Percentiles rank a stretch among this genome's conserved stretches.
phyloP scores from a whole-genome alignment of 2,888 invertebrate genomes.

The Microctonus hyperodae region DNA sequence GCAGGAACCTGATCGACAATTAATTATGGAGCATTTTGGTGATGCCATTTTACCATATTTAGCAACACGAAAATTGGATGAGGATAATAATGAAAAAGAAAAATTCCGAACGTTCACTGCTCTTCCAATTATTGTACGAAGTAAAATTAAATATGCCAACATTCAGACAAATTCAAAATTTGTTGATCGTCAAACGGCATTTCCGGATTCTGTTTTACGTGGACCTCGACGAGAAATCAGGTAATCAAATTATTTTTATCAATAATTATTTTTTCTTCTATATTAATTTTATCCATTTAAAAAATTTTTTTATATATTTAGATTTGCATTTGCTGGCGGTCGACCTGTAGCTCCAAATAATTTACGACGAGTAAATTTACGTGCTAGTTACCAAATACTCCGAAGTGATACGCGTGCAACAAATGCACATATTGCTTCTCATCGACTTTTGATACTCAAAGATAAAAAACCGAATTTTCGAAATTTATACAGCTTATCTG shows the following conservation, averaged over 20 bases:
- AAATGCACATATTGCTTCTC: conserved; percentile 57
- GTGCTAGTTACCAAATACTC: conserved; percentile 60
- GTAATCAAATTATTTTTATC: conserved; percentile 39
- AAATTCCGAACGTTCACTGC: conserved; percentile 37
- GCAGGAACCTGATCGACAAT: conserved; percentile 47
- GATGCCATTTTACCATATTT: conserved; percentile 59
- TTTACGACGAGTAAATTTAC: conserved; percentile 55
- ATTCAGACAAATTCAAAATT: conserved; percentile 46
- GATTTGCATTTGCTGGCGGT: conserved; percentile 60
- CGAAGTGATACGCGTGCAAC: conserved; percentile 57
- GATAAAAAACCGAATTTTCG: conserved; percentile 51
- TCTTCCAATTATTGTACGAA: conserved; percentile 57
- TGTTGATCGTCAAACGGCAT: conserved; percentile 54
- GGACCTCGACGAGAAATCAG: conserved; percentile 59
- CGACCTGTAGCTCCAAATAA: conserved; percentile 58
- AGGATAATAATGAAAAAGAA: conserved; percentile 23
- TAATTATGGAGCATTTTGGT: conserved; percentile 55
- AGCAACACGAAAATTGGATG: background rate
- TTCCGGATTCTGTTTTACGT: conserved; percentile 57
- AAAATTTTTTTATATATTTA: conserved; percentile 39
- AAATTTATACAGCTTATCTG: conserved; percentile 39
- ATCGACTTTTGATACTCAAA: conserved; percentile 56
- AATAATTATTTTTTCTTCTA: conserved; percentile 14
- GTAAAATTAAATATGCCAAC: conserved; percentile 58
- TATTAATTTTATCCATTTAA: conserved; percentile 5